Conservation (phyloP, 2,113 vertebrate genomes). For the Plotosus lineatus region DNA sequence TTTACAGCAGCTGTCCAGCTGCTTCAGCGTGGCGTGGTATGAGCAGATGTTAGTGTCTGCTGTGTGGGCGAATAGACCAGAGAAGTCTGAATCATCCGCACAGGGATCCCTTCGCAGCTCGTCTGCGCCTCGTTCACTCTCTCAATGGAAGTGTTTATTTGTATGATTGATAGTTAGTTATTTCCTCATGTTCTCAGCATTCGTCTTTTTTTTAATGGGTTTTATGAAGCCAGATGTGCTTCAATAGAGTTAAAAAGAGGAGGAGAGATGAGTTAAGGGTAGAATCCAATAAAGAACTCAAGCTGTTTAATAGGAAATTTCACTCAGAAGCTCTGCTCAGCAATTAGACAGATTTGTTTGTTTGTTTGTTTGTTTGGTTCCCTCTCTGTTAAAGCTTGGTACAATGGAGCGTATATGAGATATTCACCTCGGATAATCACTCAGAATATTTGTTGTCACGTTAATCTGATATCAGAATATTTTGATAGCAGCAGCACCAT, state of each 20-base stretch:
- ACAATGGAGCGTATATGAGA: not conserved
- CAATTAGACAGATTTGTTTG: conserved; percentile 1
- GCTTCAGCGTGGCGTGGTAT: not conserved
- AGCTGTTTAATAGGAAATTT: conserved; percentile 24
- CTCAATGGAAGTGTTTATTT: conserved; percentile 7
- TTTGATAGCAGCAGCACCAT: not conserved
- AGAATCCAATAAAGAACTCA: conserved; percentile 19
- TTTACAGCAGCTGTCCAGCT: conserved; percentile 39
- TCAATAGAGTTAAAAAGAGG: not conserved
- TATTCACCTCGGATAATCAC: not conserved
- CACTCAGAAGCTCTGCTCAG: conserved; percentile 20
- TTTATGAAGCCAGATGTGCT: conserved; percentile 17
- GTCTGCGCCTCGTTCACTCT: not conserved
- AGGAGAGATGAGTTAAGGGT: conserved; percentile 4
- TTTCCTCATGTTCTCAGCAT: conserved; percentile 24
- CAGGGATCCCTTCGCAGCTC: not conserved
- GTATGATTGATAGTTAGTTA: conserved; percentile 8
- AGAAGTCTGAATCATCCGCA: not conserved
- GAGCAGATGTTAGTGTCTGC: conserved; percentile 26
- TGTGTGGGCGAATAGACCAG: not conserved
- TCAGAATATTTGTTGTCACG: not conserved
- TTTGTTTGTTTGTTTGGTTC: not conserved
- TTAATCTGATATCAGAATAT: not conserved
- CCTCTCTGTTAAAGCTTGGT: not conserved
- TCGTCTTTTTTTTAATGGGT: conserved; percentile 14